phyloP scores from a whole-genome alignment of 2,113 vertebrate species.

The Cyprinodon brontotheroides region DNA sequence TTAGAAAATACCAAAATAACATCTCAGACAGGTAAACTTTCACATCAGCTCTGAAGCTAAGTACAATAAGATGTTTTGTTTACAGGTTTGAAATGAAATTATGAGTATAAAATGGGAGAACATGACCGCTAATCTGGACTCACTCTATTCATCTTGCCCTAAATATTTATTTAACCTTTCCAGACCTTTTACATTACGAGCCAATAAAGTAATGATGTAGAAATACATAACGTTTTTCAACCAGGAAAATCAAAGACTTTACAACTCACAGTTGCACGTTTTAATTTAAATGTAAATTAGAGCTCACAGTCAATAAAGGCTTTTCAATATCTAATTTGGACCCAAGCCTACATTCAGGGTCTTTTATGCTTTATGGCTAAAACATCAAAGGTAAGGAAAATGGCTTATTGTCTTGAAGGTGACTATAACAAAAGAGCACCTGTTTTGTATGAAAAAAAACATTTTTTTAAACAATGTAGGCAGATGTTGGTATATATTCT shows the following conservation, averaged over 20 bases:
- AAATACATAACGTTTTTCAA: background rate
- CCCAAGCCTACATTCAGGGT: no score
- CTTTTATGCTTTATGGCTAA: no score
- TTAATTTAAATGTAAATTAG: background rate
- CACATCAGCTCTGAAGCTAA: background rate
- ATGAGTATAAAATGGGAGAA: background rate
- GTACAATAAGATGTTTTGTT: background rate
- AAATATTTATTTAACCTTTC: background rate
- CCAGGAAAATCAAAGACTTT: background rate
- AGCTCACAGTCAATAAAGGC: background rate
- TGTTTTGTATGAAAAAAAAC: background rate
- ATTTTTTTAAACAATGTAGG: background rate
- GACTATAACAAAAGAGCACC: constrained; percentile 3
- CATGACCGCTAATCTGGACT: background rate
- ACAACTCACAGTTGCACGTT: background rate
- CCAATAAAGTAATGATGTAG: background rate
- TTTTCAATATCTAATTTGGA: background rate
- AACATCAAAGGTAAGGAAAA: background rate
- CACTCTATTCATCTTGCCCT: background rate
- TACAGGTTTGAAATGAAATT: background rate
- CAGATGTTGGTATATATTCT: constrained; percentile 3
- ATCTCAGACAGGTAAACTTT: background rate
- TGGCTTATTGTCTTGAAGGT: background rate
- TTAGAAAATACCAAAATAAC: background rate
- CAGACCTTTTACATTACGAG: background rate